phyloP scores from a whole-genome alignment of 2,113 vertebrate species.

The Haemorhous mexicanus region DNA sequence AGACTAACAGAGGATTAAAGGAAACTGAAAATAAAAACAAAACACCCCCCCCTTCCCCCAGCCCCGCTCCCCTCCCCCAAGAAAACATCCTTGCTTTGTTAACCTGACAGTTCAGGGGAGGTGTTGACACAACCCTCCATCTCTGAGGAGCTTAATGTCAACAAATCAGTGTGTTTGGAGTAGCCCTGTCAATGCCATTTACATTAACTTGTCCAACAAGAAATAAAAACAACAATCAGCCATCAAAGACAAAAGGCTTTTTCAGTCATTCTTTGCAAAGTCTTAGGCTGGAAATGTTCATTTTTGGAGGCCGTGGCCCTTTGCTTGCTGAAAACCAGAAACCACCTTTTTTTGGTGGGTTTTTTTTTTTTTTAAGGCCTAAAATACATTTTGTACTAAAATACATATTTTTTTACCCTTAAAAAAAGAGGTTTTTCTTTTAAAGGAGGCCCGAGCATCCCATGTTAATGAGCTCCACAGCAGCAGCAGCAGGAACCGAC shows the following conservation, averaged over 20 bases:
- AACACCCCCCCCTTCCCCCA: neutral
- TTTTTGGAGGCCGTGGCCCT: neutral
- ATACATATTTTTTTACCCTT: neutral
- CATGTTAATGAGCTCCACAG: neutral
- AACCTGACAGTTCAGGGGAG: conserved; percentile 59
- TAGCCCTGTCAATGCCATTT: conserved; percentile 62
- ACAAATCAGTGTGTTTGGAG: conserved; percentile 58
- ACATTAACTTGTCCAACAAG: conserved; percentile 62
- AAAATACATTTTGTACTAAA: neutral
- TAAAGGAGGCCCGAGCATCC: neutral
- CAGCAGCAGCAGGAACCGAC: neutral
- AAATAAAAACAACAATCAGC: conserved; percentile 64
- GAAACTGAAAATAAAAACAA: conserved; percentile 66
- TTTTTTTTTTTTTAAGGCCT: neutral
- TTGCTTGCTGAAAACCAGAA: conserved; percentile 32
- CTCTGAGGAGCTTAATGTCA: conserved; percentile 50
- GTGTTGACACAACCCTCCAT: conserved; percentile 66
- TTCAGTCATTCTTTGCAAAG: neutral
- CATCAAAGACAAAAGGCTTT: conserved; percentile 47
- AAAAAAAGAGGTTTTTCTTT: neutral
- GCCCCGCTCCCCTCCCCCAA: conserved; percentile 1
- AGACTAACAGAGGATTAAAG: conserved; percentile 61
- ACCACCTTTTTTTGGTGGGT: neutral
- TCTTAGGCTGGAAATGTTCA: conserved; percentile 1
- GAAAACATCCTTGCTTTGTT: conserved; percentile 63